Evolutionary conservation across 2,113 vertebrate species (phyloP).

Genomic region (Hydropotes inermis): DNA sequence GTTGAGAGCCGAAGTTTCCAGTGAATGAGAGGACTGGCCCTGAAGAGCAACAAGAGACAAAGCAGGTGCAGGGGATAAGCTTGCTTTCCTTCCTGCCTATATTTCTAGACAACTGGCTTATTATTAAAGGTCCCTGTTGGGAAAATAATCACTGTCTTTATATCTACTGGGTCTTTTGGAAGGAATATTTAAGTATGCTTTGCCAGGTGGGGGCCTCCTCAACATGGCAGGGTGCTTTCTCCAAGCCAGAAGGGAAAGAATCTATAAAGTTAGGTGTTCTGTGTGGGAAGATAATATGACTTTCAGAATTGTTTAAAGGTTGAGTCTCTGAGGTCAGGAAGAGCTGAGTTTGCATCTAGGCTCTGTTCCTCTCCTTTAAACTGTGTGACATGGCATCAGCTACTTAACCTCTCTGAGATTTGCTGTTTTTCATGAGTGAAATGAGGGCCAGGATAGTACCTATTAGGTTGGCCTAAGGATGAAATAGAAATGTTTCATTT

Average conservation of each 20-base stretch:
- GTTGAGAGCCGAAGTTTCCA: background rate
- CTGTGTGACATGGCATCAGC: background rate
- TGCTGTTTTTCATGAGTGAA: background rate
- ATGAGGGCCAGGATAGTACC: background rate
- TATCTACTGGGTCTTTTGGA: background rate
- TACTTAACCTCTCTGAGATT: background rate
- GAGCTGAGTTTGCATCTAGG: background rate
- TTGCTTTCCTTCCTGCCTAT: background rate
- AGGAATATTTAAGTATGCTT: background rate
- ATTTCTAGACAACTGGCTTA: background rate
- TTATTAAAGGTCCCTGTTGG: background rate
- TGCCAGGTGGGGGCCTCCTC: background rate
- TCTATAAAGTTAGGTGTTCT: background rate
- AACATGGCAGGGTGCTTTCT: background rate
- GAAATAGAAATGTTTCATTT: background rate
- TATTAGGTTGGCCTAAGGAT: background rate
- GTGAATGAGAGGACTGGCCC: too few species aligned
- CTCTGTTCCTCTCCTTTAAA: background rate
- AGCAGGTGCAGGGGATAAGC: accelerated
- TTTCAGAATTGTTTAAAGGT: background rate
- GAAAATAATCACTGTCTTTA: background rate
- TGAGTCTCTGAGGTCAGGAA: background rate
- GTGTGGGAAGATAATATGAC: background rate
- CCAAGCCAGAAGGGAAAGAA: background rate
- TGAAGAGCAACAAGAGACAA: background rate